These are phyloP conservation scores for Aplocera efformata DNA, from an alignment of 2,888 invertebrate genomes.

Conservation along the genomic window DNA sequence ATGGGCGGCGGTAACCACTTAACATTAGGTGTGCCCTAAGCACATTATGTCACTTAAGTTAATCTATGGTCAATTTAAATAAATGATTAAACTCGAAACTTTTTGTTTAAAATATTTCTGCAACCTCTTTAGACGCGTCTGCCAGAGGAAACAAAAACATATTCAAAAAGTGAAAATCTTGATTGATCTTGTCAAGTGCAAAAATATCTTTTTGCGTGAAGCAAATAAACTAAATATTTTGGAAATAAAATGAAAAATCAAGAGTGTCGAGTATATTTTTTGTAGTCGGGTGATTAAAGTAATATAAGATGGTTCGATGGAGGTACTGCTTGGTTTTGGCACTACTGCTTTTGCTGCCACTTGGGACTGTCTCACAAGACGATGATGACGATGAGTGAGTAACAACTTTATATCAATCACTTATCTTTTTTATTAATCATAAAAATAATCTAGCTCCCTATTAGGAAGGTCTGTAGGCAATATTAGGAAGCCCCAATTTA, in stretches of 20 bases:
- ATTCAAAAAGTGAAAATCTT: conserved; percentile 63
- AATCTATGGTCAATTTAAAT: too few species aligned
- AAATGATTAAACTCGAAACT: neutral
- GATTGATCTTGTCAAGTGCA: conserved; percentile 51
- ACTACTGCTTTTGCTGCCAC: conserved; percentile 55
- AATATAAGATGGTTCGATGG: conserved; percentile 66
- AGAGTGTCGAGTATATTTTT: conserved; percentile 48
- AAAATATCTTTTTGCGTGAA: conserved; percentile 39
- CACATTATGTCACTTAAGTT: too few species aligned
- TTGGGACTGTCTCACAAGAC: conserved; percentile 41
- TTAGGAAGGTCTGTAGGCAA: too few species aligned
- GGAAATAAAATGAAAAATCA: conserved; percentile 67
- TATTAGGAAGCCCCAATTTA: too few species aligned
- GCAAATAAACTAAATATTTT: conserved; percentile 40
- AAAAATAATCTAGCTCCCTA: too few species aligned
- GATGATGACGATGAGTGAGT: conserved; percentile 60
- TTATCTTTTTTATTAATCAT: too few species aligned
- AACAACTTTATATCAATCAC: too few species aligned
- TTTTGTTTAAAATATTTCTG: neutral
- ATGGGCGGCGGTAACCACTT: too few species aligned
- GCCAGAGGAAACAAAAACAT: conserved; percentile 46
- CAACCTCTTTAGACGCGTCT: conserved; percentile 7
- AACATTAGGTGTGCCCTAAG: too few species aligned
- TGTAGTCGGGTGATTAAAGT: conserved; percentile 27
- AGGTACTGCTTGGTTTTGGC: conserved; percentile 56